Base-by-base conservation (phyloP, 2,113 vertebrate genomes). In the Collichthys lucidus region DNA sequence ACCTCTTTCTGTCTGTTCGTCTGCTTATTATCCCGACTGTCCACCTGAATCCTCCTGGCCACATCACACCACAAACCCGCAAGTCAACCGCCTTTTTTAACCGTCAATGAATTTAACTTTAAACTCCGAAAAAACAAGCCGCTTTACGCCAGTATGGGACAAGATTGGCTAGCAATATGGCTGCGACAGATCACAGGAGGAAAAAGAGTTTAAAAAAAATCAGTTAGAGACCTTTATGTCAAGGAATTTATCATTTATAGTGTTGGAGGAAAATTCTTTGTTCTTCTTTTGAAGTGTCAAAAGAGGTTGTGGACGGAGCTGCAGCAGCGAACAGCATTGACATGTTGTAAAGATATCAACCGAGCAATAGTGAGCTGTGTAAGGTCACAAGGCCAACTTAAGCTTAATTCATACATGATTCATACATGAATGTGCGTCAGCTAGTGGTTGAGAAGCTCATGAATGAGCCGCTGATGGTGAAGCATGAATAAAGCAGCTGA, bases 1-100 rank as follows among this genome's bases (percentile, higher is more conserved):
- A 35, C 24, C 73, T 65, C 52, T 24, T 59, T 42, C 29, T 75
- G 20, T 55, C 42, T 65, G 73, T 26, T 83, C 61, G n/a, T 74
- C 53, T 52, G 42, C 64, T 42, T 22, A 59, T 69, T 35, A 71
- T 77, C 59, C 4, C 12, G 10, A 20, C 49, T 15, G 26, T 83
- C 83, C 81, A 86, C 86, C 77, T 87, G 79, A 88, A n/a, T 80
- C n/a, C 22, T 4, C 31, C 31, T 6, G 31, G 6, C 31, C 52
- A 60, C 74, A 31, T 42, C 11, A 24, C 19, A 20, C 77, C 63
- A 29, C 69, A 72, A 70, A 69, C 65, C 65, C 62, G 3, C 40
- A 44, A 53, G 50, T 57, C 52, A 63, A 26, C 26, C 26, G 2
- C 26, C 26, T 26, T 26, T n/a, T 42, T 79, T 31, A 19, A 72